Evolutionary conservation across 2,888 invertebrate species (phyloP), one percentile per base, ranked within the genome.

Genomic region (Resseliella maxima): DNA sequence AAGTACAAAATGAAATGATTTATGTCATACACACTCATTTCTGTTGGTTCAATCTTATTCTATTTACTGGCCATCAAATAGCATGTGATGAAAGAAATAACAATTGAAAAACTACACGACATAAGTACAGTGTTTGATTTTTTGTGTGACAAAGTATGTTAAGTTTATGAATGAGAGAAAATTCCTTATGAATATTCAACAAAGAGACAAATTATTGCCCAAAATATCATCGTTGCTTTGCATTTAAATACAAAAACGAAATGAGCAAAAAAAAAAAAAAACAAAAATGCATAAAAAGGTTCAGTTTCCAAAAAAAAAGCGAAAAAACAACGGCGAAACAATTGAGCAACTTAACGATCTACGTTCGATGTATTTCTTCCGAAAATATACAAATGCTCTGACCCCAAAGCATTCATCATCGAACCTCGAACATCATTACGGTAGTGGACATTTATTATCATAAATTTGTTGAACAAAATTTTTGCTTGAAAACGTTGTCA

Each of bases 61-160:
- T 72, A 72, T 72, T 72, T 72, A 72, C 31, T 72, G 72, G 15
- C 72, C 72, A 72, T 31, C 31, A 72, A 31, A 12, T 72, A 31
- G 31, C 35, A 72, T 35, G 31, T 72, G 31, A 72, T 72, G 72
- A 35, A 72, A 72, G 31, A 72, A 15, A 72, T 72, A 35, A 72
- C 72, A 72, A 72, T 72, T 72, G 72, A 72, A 31, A 72, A 72
- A 31, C 12, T 18, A 15, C 27, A 59, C n/a, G 15, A 72, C 10
- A n/a, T 31, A 72, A 72, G 72, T 72, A 27, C 21, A 18, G 2
- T 18, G 21, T 18, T 18, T 18, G 5, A 18, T 6, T 50, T 50
- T 50, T 50, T 18, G 15, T 50, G 50, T 18, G 50, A 50, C 41
- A 41, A 41, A 50, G 18, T 50, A 50, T 41, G 41, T 41, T 12